Conservation (phyloP, 2,113 vertebrate species). For the Notothenia coriiceps region DNA sequence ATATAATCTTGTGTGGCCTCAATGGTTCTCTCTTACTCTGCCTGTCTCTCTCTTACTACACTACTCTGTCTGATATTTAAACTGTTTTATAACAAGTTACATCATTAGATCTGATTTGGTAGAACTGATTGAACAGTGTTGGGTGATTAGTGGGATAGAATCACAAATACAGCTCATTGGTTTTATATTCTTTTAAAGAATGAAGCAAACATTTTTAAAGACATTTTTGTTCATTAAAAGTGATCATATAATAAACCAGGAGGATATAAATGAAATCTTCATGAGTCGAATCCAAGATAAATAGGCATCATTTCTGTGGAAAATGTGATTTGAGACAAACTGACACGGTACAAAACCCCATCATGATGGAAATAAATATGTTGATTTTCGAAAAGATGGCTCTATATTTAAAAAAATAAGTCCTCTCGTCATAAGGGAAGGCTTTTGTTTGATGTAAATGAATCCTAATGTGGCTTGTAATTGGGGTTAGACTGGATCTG, state of each 20-base stretch:
- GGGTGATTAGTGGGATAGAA: neutral
- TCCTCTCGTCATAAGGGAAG: conserved; percentile 14
- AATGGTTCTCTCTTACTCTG: neutral
- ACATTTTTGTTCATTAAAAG: neutral
- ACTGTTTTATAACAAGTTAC: neutral
- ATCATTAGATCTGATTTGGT: neutral
- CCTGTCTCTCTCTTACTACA: neutral
- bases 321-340: conserved; percentile 17
- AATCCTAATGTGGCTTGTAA: conserved; percentile 77
- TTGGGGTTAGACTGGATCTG: conserved; percentile 80
- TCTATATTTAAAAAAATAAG: conserved; percentile 41
- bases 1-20: neutral
- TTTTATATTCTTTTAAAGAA: neutral
- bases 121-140: neutral
- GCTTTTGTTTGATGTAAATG: conserved; percentile 67
- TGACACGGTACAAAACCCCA: conserved; percentile 5
- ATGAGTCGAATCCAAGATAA: conserved; percentile 18
- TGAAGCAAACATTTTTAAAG: neutral
- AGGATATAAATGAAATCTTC: conserved; percentile 17
- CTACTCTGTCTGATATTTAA: neutral
- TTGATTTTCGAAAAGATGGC: conserved; percentile 4
- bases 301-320: neutral
- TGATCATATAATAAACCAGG: conserved; percentile 3
- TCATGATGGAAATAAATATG: neutral
- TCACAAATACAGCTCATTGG: neutral